Percentiles rank a stretch among this genome's conserved stretches.
phyloP scores from a whole-genome alignment of 2,888 invertebrate genomes.

The Sarcophaga caerulescens region DNA sequence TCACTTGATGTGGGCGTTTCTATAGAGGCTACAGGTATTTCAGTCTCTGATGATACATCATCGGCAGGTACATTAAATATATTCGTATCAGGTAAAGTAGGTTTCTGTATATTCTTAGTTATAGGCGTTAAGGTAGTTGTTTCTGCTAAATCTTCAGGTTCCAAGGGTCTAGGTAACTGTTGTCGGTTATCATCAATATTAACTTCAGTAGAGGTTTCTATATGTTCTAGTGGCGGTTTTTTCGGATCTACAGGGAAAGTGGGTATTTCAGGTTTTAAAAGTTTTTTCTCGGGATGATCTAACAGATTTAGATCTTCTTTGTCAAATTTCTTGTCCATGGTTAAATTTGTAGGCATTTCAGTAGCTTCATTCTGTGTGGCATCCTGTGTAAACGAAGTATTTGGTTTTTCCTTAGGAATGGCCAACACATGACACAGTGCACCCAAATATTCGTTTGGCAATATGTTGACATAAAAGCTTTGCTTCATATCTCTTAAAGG shows the following conservation, averaged over 20 bases:
- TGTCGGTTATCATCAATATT: slow-evolving; percentile 58
- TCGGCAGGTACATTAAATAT: slow-evolving; percentile 74
- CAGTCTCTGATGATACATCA: slow-evolving; percentile 47
- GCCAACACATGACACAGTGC: slow-evolving; percentile 89
- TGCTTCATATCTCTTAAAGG: slow-evolving; percentile 70
- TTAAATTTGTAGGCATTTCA: slow-evolving; percentile 73
- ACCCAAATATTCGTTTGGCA: slow-evolving; percentile 86
- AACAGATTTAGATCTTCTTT: slow-evolving; percentile 68
- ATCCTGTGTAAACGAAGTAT: slow-evolving; percentile 26
- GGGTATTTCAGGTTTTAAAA: slow-evolving; percentile 58
- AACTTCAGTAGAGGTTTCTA: slow-evolving; percentile 63
- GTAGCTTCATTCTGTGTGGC: slow-evolving; percentile 58
- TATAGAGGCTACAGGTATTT: slow-evolving; percentile 4
- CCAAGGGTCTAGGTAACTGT: slow-evolving; percentile 72
- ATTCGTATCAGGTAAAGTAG: slow-evolving; percentile 72
- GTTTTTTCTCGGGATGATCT: slow-evolving; percentile 67
- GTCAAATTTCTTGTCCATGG: slow-evolving; percentile 72
- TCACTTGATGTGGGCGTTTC: slow-evolving; percentile 35
- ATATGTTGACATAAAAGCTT: slow-evolving; percentile 85
- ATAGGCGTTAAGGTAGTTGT: slow-evolving; percentile 40
- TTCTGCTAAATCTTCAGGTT: slow-evolving; percentile 58
- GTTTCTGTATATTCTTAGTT: slow-evolving; percentile 43
- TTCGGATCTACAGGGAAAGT: slow-evolving; percentile 42
- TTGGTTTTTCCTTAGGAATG: slow-evolving; percentile 46
- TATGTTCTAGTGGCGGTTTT: slow-evolving; percentile 34